Evolutionary conservation across 2,888 invertebrate species (phyloP).

Genomic region (Ecliptopera silaceata): DNA sequence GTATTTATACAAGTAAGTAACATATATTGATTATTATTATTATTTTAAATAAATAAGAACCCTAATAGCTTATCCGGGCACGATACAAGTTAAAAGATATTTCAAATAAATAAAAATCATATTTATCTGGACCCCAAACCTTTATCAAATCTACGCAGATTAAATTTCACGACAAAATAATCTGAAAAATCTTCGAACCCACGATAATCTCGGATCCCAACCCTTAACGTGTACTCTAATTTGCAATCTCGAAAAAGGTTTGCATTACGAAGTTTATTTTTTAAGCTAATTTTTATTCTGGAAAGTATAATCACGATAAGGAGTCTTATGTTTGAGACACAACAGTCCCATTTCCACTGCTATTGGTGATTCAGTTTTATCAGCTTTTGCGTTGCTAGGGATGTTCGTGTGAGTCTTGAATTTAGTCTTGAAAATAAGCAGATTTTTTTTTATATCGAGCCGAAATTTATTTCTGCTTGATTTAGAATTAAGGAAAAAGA

Average conservation of each 20-base stretch:
- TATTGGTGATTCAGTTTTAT: slow-evolving; percentile 8
- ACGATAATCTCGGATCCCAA: not conserved
- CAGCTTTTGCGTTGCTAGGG: slow-evolving; percentile 3
- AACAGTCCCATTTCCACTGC: not conserved
- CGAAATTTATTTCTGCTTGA: too few species aligned
- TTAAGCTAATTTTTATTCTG: slow-evolving; percentile 7
- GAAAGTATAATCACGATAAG: not conserved
- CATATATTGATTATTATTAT: too few species aligned
- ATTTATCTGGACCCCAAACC: not conserved
- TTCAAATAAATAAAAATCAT: too few species aligned
- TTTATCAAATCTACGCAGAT: not conserved
- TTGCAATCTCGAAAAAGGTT: not conserved
- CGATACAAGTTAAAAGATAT: too few species aligned
- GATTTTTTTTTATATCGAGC: too few species aligned
- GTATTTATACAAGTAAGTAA: too few species aligned
- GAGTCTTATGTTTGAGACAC: not conserved
- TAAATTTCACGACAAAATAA: slow-evolving; percentile 1
- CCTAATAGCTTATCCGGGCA: too few species aligned
- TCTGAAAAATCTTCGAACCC: slow-evolving; percentile 1
- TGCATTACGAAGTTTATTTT: not conserved
- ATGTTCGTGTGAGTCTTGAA: not conserved
- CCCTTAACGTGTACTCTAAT: not conserved
- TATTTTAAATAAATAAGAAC: too few species aligned
- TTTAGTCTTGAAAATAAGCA: not conserved
- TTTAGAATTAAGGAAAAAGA: too few species aligned